Percentiles rank a stretch among this genome's conserved stretches.
Evolutionary conservation across 2,113 vertebrate species (phyloP).

Genomic region (Pseudorhombus dupliciocellatus): DNA sequence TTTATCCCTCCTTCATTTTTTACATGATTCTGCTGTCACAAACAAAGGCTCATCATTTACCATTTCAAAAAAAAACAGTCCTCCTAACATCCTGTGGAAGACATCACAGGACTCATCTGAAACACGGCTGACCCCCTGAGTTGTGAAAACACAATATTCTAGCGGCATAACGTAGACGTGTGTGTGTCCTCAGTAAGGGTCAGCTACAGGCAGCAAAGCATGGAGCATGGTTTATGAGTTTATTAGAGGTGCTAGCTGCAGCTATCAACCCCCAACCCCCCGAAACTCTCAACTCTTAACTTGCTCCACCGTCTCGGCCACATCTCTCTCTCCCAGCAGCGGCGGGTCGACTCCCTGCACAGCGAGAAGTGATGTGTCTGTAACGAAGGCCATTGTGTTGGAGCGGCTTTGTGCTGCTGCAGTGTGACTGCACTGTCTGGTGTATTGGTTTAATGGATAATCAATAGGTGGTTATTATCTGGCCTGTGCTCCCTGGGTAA

Average conservation of each 20-base stretch:
- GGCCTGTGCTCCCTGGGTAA: conserved; percentile 60
- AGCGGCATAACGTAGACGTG: conserved; percentile 8
- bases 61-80: no score
- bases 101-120: not conserved
- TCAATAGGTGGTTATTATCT: conserved; percentile 81
- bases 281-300: not conserved
- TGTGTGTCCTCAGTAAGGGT: conserved; percentile 37
- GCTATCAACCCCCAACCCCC: not conserved
- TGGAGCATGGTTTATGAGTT: conserved; percentile 37
- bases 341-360: conserved; percentile 7
- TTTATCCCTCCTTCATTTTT: no score
- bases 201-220: conserved; percentile 44
- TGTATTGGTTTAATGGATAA: conserved; percentile 76
- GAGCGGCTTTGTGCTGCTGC: conserved; percentile 44
- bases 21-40: no score
- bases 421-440: conserved; percentile 48
- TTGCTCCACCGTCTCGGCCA: conserved; percentile 32
- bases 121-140: conserved; percentile 6
- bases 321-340: conserved; percentile 33
- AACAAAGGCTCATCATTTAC: no score
- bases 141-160: not conserved
- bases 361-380: conserved; percentile 49
- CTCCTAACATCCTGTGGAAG: not conserved
- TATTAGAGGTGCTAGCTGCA: conserved; percentile 37
- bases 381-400: conserved; percentile 41